These are phyloP conservation scores for Lepidiolamprologus cunningtoni DNA, from an alignment of 2,113 vertebrate species.

Conservation along the genomic window DNA sequence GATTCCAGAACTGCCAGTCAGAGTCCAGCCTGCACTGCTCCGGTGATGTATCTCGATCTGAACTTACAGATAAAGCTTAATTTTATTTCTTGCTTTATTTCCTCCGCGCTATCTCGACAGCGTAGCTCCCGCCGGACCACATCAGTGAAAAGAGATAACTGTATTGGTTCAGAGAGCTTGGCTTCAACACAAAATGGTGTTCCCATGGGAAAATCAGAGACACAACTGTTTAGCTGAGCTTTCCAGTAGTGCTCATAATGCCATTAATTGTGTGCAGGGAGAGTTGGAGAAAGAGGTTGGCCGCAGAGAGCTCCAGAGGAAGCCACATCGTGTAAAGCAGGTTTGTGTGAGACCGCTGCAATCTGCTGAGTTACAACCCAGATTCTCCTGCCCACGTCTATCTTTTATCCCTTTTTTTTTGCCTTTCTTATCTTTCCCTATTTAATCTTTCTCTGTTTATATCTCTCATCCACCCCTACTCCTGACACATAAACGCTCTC, in stretches of 20 bases:
- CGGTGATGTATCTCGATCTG: neutral
- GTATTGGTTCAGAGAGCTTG: constrained; percentile 35
- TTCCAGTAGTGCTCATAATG: constrained; percentile 53
- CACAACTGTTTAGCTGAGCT: constrained; percentile 33
- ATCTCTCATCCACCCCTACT: neutral
- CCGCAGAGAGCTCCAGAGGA: constrained; percentile 18
- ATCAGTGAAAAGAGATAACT: constrained; percentile 43
- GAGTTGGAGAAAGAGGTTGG: constrained; percentile 5
- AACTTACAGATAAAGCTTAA: constrained; percentile 39
- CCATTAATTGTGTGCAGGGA: constrained; percentile 48
- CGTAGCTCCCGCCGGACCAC: neutral
- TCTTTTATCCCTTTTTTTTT: neutral
- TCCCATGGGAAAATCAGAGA: constrained; percentile 66
- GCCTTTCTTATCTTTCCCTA: constrained; percentile 11
- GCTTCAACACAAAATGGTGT: constrained; percentile 44
- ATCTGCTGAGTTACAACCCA: neutral
- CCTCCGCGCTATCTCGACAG: constrained; percentile 6
- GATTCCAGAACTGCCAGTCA: constrained; percentile 16
- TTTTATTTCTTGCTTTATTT: constrained; percentile 35
- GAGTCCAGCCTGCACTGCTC: neutral
- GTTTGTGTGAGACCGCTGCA: constrained; percentile 21
- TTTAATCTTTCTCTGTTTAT: constrained; percentile 13
- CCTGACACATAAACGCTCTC: constrained; percentile 6
- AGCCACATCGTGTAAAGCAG: constrained; percentile 50
- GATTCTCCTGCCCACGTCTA: neutral